Base-by-base conservation (phyloP, 2,113 vertebrate species). In the Muntiacus reevesi region DNA sequence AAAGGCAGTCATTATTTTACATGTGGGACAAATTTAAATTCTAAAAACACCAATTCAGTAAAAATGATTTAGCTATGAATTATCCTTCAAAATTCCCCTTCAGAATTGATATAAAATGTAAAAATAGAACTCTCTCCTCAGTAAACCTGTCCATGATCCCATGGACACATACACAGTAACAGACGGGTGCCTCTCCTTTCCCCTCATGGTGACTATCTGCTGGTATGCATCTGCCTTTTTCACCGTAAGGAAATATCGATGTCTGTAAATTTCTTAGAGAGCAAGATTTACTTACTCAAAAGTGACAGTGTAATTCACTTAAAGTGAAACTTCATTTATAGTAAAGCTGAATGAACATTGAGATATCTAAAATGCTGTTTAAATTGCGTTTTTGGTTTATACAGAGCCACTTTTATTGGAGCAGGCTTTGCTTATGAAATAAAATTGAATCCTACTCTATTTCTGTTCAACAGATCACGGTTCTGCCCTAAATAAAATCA, bases 371-470 rank as follows among this genome's bases (percentile, higher is more conserved):
- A 97, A 96, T 95, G 59, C 86, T 97, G 95, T 96, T 95, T 96
- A 97, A 98, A 97, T 97, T 97, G 94, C 91, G 92, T 97, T 98
- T 97, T 97, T 94, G 55, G 59, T 97, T 98, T 97, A 82, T 97
- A 91, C 83, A 87, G 93, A 98, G 50, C 28, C 79, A 78, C 91
- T 95, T 97, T 96, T 87, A 87, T 97, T 97, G 76, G 87, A 97
- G 85, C 64, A 54, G 54, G 27, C 43, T 95, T 97, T 92, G 79
- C 95, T 97, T 97, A 94, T 95, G 55, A 97, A 98, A 97, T 96
- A 82, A 96, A 97, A 97, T 98, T 97, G 96, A 89, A 94, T 95
- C 96, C 50, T 78, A 88, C 76, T 97, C 89, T 98, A 85, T 97
- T 98, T 97, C 86, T 97, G 93, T 95, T 95, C 81, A 89, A 81